Percentiles rank a stretch among this genome's conserved stretches.
These are phyloP conservation scores for Meliscaeva auricollis DNA, from an alignment of 2,888 invertebrate species.

Conservation along the genomic window DNA sequence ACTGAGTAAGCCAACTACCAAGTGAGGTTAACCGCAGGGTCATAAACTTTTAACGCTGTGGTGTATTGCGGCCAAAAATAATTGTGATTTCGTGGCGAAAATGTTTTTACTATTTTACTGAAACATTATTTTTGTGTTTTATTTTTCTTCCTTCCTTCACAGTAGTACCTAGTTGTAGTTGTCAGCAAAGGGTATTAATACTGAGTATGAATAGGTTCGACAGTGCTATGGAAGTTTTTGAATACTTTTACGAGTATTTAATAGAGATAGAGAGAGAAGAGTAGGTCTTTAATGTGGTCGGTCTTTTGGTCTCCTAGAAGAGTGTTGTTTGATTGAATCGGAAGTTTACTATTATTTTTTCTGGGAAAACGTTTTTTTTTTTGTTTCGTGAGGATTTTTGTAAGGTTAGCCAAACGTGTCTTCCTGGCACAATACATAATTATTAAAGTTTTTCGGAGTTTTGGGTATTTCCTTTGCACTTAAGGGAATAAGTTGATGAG, in stretches of 20 bases:
- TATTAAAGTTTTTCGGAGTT: background rate
- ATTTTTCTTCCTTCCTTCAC: background rate
- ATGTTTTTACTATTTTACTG: conserved; percentile 46
- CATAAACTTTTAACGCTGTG: conserved; percentile 61
- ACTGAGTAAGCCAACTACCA: background rate
- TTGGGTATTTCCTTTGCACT: conserved; percentile 1
- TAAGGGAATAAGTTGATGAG: conserved; percentile 11
- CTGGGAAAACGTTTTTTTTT: background rate
- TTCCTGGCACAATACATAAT: background rate
- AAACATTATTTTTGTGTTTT: background rate
- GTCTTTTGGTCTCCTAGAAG: background rate
- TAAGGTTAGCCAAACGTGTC: background rate
- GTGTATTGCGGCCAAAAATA: conserved; percentile 54
- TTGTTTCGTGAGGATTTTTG: background rate
- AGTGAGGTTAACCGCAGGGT: conserved; percentile 59
- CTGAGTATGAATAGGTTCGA: background rate
- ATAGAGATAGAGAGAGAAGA: too few relatives aligned
- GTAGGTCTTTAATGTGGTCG: conserved; percentile 9
- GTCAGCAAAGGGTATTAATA: background rate
- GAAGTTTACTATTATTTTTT: conserved; percentile 21
- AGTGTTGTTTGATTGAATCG: conserved; percentile 26
- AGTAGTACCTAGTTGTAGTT: background rate
- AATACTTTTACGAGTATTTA: conserved; percentile 42
- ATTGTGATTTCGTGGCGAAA: conserved; percentile 68
- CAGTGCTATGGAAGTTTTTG: conserved; percentile 15